Base-by-base conservation (phyloP, 1,140 invertebrate species). In the Adoxophyes honmai region DNA sequence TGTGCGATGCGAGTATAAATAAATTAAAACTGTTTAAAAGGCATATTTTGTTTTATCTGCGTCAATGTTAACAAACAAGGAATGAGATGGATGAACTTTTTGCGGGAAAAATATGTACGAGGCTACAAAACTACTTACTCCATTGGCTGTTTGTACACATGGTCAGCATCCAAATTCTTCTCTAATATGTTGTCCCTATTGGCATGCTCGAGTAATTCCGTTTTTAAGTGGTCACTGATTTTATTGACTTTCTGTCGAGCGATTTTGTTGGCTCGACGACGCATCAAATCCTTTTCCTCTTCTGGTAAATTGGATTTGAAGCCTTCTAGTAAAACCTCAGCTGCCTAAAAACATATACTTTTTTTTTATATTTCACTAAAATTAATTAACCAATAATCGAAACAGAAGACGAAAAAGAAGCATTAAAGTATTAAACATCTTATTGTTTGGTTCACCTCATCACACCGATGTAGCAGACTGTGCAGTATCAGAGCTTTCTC, bases 401-500 rank as follows among this genome's bases (percentile, higher is more conserved):
- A n/a, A n/a, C n/a, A n/a, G n/a, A n/a, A n/a, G n/a, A n/a, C n/a
- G n/a, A n/a, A n/a, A n/a, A n/a, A n/a, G n/a, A n/a, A n/a, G n/a
- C n/a, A n/a, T n/a, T n/a, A n/a, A n/a, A n/a, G n/a, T n/a, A n/a
- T n/a, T n/a, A n/a, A n/a, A n/a, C n/a, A n/a, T n/a, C n/a, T n/a
- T n/a, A n/a, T n/a, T n/a, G n/a, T n/a, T n/a, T n/a, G n/a, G n/a
- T n/a, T 54, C 64, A 89, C 86, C 69, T 79, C 59, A 44, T 86
- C 72, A 42, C 62, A 44, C 16, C 60, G 34, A 4, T 52, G 13
- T 21, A 78, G 38, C 57, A 68, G 66, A 34, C 60, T 82, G n/a
- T 89, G 80, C n/a, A 85, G 56, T 28, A 90, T 79, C 0, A 89
- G 62, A 6, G 85, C 75, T 34, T 81, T 86, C 34, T 90, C 86